Conservation (phyloP, 2,113 vertebrate genomes). For the Halcyon malimbica region DNA sequence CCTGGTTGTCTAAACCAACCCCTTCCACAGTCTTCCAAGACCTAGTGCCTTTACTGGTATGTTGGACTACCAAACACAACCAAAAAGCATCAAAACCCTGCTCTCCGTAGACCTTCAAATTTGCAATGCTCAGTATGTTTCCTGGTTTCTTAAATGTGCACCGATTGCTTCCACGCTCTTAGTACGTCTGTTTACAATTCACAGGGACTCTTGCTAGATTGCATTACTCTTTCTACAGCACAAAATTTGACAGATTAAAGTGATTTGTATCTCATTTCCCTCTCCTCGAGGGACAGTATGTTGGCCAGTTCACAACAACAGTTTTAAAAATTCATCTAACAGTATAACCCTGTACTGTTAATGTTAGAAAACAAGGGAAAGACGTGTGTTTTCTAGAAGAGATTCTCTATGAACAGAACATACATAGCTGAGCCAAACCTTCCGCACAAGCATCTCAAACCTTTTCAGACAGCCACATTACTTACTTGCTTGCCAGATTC, state of each 20-base stretch:
- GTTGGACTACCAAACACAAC: not conserved
- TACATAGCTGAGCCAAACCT: not conserved
- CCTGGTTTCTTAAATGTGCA: rapidly evolving
- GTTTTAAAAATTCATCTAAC: not conserved
- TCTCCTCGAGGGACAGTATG: not conserved
- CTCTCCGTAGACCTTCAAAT: not conserved
- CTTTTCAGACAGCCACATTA: not conserved
- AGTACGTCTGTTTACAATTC: not conserved
- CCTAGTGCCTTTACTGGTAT: not conserved
- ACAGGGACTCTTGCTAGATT: not conserved
- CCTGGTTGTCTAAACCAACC: not conserved
- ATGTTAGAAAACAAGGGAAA: not conserved
- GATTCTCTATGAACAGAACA: not conserved
- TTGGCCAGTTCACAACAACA: not conserved
- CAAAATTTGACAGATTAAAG: not conserved
- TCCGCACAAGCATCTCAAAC: not conserved
- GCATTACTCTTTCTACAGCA: not conserved
- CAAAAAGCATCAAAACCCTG: not conserved
- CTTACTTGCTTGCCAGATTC: not conserved
- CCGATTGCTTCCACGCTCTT: not conserved
- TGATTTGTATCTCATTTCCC: not conserved
- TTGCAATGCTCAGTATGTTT: not conserved
- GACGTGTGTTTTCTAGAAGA: not conserved
- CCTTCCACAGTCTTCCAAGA: not conserved
- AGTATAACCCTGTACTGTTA: not conserved